Base-by-base conservation (phyloP, 2,888 invertebrate genomes). In the Aquatica leii region DNA sequence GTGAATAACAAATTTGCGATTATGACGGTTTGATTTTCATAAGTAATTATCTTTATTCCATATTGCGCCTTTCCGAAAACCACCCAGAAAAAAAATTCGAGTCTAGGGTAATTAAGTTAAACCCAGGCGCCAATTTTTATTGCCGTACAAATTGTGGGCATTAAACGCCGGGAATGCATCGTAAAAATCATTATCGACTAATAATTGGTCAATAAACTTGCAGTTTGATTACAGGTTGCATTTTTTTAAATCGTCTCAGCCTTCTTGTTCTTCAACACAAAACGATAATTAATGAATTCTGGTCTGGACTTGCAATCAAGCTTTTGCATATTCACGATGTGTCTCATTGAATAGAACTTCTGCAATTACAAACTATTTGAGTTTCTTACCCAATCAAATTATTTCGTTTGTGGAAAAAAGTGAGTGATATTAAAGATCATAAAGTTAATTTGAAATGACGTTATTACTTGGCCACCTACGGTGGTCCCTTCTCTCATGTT, bases 1-100 rank as follows among this genome's bases (percentile, higher is more conserved):
- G 74, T 74, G 79, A 78, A 78, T 79, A 78, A 77, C 78, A 77
- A 78, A 78, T 79, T 78, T 77, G 77, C 76, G 78, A 79, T 79
- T 79, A 78, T 78, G 69, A 64, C 61, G 69, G 68, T 69, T 69
- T 68, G 69, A 69, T 69, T 69, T 69, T 69, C 69, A 67, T 68
- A 64, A 67, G 57, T 65, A 67, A 67, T 67, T 67, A 64, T 64
- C 63, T 55, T 63, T 59, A 59, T 58, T 62, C 43, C 57, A 14
- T 54, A 53, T 46, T 12, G 17, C 34, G 37, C 34, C 31, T 18
- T 43, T 40, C 48, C 37, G 40, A 48, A 3, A 21, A 46, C 15
- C n/a, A 4, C 11, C 37, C 21, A 8, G 17, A 3, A 43, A 46
- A 40, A 55, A 37, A 53, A 15, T 55, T 51, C 40, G 55, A 48